Conservation (phyloP, 2,888 invertebrate genomes). For the Cryptus viduatorius region DNA sequence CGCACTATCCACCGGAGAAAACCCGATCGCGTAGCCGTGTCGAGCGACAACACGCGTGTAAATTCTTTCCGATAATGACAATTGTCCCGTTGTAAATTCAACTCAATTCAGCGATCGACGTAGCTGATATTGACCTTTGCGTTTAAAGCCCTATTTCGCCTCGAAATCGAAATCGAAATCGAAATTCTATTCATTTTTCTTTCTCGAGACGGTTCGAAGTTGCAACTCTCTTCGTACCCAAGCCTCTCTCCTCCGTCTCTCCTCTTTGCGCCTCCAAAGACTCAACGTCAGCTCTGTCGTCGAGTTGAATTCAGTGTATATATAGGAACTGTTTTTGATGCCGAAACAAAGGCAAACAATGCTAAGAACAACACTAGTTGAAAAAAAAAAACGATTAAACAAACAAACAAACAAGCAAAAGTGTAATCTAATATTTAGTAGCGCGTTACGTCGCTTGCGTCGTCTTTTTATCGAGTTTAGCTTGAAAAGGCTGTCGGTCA, state of each 20-base stretch:
- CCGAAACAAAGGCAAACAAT: constrained; percentile 68
- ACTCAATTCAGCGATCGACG: constrained; percentile 69
- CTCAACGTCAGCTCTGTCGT: constrained; percentile 72
- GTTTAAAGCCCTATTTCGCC: constrained; percentile 32
- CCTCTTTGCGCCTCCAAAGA: constrained; percentile 67
- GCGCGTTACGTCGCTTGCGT: constrained; percentile 78
- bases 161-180: constrained; percentile 8
- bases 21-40: constrained; percentile 3
- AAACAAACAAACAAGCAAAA: constrained; percentile 49
- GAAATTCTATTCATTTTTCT: constrained; percentile 24
- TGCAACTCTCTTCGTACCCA: constrained; percentile 11
- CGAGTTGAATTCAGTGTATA: constrained; percentile 78
- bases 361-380: constrained; percentile 63
- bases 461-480: constrained; percentile 76
- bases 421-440: constrained; percentile 76
- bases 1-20: background rate
- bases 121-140: constrained; percentile 68
- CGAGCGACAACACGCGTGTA: constrained; percentile 40
- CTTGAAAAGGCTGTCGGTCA: constrained; percentile 64
- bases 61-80: constrained; percentile 73
- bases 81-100: constrained; percentile 79
- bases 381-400: constrained; percentile 53
- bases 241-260: background rate
- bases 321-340: constrained; percentile 76
- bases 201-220: constrained; percentile 29